Percentiles rank a stretch among this genome's conserved stretches.
Conservation (phyloP, 2,113 vertebrate genomes). For the Aplodontia rufa region DNA sequence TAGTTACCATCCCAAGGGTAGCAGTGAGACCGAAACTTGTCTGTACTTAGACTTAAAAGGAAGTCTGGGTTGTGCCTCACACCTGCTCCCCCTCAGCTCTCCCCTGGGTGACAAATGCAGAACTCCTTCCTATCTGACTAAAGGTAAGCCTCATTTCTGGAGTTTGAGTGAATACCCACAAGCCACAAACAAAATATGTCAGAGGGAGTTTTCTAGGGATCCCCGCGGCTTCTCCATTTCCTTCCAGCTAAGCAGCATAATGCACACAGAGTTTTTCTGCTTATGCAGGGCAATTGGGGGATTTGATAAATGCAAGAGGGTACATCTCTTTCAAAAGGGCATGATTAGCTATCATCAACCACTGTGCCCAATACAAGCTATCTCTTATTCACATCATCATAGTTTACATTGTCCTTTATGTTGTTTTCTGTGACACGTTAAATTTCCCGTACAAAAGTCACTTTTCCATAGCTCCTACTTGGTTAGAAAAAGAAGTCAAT, state of each 20-base stretch:
- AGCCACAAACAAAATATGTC: conserved; percentile 51
- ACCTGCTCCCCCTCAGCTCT: conserved; percentile 3
- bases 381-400: background rate
- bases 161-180: conserved; percentile 9
- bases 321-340: background rate
- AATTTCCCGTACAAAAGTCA: background rate
- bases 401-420: background rate
- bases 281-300: background rate
- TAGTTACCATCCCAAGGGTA: background rate
- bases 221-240: conserved; percentile 49
- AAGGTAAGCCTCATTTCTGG: background rate
- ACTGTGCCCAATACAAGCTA: background rate
- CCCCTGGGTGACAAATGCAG: conserved; percentile 2
- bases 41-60: background rate
- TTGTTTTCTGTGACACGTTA: background rate
- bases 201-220: conserved; percentile 36
- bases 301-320: background rate
- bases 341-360: background rate
- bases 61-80: conserved; percentile 34
- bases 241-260: background rate
- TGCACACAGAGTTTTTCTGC: background rate
- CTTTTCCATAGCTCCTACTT: background rate
- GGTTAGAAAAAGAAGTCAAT: background rate
- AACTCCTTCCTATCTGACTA: conserved; percentile 31
- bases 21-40: background rate